These are phyloP conservation scores for Erinaceus europaeus DNA, from an alignment of 2,113 vertebrate species.

Conservation along the genomic window DNA sequence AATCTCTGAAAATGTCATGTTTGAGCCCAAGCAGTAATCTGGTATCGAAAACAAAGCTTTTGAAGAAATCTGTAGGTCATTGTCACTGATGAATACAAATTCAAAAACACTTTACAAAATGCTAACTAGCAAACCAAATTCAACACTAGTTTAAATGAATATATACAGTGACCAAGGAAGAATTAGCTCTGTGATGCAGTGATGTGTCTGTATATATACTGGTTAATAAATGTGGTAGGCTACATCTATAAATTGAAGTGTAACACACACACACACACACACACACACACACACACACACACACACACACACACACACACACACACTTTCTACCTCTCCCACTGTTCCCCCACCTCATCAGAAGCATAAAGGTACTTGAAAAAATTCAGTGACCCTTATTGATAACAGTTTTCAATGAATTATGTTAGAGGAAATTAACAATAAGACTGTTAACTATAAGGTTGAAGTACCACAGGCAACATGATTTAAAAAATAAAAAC, in stretches of 20 bases:
- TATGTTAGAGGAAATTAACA: too few species aligned
- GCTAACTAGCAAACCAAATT: not conserved
- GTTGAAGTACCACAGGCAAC: too few species aligned
- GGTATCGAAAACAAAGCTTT: not conserved
- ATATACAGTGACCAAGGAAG: not conserved
- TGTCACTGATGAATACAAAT: not conserved
- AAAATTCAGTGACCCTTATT: not conserved
- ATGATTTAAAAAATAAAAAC: too few species aligned
- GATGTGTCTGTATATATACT: not conserved
- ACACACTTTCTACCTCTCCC: too few species aligned
- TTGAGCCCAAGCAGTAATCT: too few species aligned
- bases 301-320: too few species aligned
- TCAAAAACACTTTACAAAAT: not conserved
- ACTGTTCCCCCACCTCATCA: not conserved
- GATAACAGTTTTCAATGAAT: not conserved
- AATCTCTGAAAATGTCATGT: not conserved
- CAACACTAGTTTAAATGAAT: not conserved
- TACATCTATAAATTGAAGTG: not conserved
- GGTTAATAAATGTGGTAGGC: not conserved
- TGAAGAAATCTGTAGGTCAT: not conserved
- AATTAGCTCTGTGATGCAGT: not conserved
- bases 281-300: too few species aligned
- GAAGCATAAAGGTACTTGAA: not conserved
- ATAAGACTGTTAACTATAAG: too few species aligned
- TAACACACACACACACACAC: too few species aligned